Evolutionary conservation across 2,888 invertebrate species (phyloP).

Genomic region (Bombyx huttoni): DNA sequence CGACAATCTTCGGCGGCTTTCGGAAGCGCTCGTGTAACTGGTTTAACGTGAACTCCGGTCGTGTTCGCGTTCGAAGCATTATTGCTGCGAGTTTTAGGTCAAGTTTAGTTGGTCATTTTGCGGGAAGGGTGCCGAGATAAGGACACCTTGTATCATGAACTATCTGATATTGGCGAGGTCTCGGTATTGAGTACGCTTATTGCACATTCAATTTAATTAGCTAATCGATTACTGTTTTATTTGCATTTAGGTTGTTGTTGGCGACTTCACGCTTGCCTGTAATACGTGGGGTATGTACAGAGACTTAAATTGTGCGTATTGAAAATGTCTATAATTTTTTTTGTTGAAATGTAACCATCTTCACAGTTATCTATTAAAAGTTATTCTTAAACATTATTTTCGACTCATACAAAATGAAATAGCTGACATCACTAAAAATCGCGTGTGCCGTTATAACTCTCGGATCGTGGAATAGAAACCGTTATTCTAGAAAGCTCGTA

Average conservation of each 20-base stretch:
- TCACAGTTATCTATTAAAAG: too few relatives aligned
- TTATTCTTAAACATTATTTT: too few relatives aligned
- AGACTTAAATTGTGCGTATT: neutral
- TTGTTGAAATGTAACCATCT: too few relatives aligned
- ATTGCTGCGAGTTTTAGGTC: conserved; percentile 16
- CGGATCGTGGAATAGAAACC: neutral
- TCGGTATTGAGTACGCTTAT: conserved; percentile 7
- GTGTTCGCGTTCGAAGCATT: conserved; percentile 6
- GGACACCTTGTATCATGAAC: conserved; percentile 47
- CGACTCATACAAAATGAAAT: too few relatives aligned
- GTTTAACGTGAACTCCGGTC: conserved; percentile 24
- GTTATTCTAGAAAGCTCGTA: neutral
- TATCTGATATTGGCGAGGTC: conserved; percentile 31
- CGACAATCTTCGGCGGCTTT: conserved; percentile 40
- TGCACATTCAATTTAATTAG: neutral
- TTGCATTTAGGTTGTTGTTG: neutral
- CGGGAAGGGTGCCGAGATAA: conserved; percentile 47
- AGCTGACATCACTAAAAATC: neutral
- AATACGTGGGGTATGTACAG: too few relatives aligned
- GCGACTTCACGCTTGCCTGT: neutral
- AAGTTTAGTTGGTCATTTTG: conserved; percentile 22
- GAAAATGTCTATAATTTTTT: too few relatives aligned
- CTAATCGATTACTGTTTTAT: neutral
- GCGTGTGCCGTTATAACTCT: neutral
- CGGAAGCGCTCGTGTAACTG: conserved; percentile 27